Base-by-base conservation (phyloP, 2,113 vertebrate species). In the Lophius piscatorius region DNA sequence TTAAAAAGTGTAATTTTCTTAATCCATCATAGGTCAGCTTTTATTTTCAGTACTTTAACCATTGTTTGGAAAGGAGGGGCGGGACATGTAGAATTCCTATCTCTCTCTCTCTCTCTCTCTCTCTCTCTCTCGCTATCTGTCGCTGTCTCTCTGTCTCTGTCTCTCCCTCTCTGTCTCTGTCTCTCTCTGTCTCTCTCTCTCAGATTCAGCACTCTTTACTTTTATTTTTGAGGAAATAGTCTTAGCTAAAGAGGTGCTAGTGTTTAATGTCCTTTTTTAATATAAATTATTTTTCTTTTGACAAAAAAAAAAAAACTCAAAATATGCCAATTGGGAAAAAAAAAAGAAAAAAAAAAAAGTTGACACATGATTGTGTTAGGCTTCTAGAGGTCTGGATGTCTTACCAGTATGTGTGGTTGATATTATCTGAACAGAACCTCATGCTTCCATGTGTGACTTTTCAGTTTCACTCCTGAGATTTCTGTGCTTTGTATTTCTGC, bases 1-100 rank as follows among this genome's bases (percentile, higher is more conserved):
- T 85, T 91, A 82, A 87, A n/a, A 82, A 85, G 81, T 89, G 81
- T 81, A 83, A 89, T 85, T 88, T 90, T 88, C 86, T 80, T 88
- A 88, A 88, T 82, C 76, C 22, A 68, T 88, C 88, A 83, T 90
- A 90, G 86, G 84, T 91, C 86, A 63, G 74, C 83, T 89, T 87
- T 91, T 83, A 82, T 87, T 91, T 88, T 83, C 79, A 85, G 61
- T 83, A 81, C 81, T 82, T 87, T 68, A 72, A 67, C 40, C 78
- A 63, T 78, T 22, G 20, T 63, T 62, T 67, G 78, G 70, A 75
- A 72, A 66, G 56, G 56, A 62, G 62, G 54, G 24, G 61, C 78
- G 64, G 69, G 69, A 55, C 6, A 22, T 74, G 71, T 83, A 57
- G 81, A 78, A 82, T 74, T 63, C 46, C 39, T 65, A 67, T 82